These are phyloP conservation scores for Hecatera dysodea DNA, from an alignment of 2,888 invertebrate genomes.

Conservation along the genomic window DNA sequence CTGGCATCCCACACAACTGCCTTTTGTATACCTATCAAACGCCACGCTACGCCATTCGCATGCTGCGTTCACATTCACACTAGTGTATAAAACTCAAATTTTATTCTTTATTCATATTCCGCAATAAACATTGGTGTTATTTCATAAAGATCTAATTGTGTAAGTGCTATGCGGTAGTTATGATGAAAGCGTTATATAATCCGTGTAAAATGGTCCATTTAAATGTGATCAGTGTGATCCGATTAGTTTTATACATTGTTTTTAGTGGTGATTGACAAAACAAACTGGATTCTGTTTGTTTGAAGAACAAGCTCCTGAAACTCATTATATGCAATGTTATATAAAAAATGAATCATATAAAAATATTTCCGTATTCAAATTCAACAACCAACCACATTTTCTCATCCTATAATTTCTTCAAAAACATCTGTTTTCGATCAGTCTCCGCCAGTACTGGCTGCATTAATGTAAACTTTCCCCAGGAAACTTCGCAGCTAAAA, in stretches of 20 bases:
- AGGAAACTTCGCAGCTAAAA: slow-evolving; percentile 51
- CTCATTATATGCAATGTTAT: background rate
- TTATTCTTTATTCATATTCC: slow-evolving; percentile 26
- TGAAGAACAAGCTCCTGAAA: background rate
- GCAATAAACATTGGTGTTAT: slow-evolving; percentile 40
- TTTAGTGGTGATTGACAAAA: slow-evolving; percentile 24
- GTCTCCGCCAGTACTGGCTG: slow-evolving; percentile 32
- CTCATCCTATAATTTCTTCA: slow-evolving; percentile 30
- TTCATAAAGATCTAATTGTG: slow-evolving; percentile 43
- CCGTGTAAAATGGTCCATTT: slow-evolving; percentile 44
- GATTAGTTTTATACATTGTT: slow-evolving; percentile 11
- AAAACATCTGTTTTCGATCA: slow-evolving; percentile 58
- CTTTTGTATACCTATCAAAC: slow-evolving; percentile 53
- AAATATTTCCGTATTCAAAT: background rate
- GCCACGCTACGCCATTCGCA: slow-evolving; percentile 14
- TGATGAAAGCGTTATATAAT: slow-evolving; percentile 45
- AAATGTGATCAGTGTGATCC: slow-evolving; percentile 42
- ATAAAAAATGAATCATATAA: background rate
- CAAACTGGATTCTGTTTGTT: slow-evolving; percentile 12
- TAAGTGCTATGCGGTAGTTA: slow-evolving; percentile 47
- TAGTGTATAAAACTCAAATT: slow-evolving; percentile 14
- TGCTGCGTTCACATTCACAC: slow-evolving; percentile 48
- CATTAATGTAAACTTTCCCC: slow-evolving; percentile 59
- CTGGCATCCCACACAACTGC: slow-evolving; percentile 22
- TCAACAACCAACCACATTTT: background rate